These are phyloP conservation scores for Tortricodes alternella DNA, from an alignment of 2,888 invertebrate genomes.

Conservation along the genomic window DNA sequence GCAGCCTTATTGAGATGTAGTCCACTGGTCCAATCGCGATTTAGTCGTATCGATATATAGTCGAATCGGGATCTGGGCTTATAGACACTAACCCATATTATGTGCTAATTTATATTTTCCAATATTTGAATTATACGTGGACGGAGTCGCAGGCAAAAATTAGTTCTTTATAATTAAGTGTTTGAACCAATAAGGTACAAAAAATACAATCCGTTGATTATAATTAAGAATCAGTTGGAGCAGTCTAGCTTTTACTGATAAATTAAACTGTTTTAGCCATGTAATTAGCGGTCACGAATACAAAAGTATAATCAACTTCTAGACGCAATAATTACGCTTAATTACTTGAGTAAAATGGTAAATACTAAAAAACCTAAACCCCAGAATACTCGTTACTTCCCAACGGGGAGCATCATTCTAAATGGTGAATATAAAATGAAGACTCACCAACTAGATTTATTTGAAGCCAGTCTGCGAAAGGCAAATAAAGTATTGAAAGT, in stretches of 20 bases:
- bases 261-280: background rate
- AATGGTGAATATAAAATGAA: background rate
- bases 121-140: too few species aligned
- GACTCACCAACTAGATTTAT: background rate
- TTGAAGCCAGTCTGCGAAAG: slow-evolving; percentile 8
- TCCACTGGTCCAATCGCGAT: too few species aligned
- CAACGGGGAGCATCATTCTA: background rate
- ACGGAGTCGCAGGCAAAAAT: too few species aligned
- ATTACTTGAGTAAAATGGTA: background rate
- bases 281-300: background rate
- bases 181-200: too few species aligned
- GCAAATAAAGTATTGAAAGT: slow-evolving; percentile 24
- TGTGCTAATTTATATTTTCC: too few species aligned
- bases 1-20: too few species aligned
- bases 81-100: too few species aligned
- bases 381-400: background rate
- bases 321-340: background rate
- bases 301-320: background rate
- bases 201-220: background rate
- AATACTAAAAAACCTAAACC: background rate
- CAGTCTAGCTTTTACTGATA: too few species aligned
- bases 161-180: too few species aligned
- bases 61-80: too few species aligned
- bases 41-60: too few species aligned
- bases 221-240: background rate